phyloP scores from a whole-genome alignment of 2,113 vertebrate genomes.

The Thomomys bottae region DNA sequence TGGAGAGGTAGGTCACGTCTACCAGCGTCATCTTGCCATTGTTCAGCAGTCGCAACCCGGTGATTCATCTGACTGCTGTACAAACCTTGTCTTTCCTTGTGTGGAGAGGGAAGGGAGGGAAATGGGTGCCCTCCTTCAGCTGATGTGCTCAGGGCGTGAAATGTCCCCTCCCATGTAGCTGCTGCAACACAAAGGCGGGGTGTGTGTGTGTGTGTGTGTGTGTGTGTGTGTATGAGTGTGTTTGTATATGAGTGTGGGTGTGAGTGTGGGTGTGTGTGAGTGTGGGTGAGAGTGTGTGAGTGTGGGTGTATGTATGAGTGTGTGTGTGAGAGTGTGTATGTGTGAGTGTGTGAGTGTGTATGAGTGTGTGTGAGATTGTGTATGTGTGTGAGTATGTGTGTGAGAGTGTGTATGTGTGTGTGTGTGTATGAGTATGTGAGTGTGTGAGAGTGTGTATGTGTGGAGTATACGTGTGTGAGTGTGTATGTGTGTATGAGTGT shows the following conservation, averaged over 20 bases:
- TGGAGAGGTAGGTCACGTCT: not conserved
- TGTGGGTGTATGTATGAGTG: rapidly evolving
- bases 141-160: not conserved
- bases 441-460: rapidly evolving
- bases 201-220: rapidly evolving
- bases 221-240: rapidly evolving
- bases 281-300: rapidly evolving
- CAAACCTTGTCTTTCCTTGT: not conserved
- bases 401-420: rapidly evolving
- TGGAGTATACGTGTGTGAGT: rapidly evolving
- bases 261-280: rapidly evolving
- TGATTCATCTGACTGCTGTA: not conserved
- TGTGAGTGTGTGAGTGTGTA: rapidly evolving
- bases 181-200: not conserved
- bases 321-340: rapidly evolving
- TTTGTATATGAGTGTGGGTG: rapidly evolving
- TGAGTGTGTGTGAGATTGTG: rapidly evolving
- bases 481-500: rapidly evolving
- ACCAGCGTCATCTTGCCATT: not conserved
- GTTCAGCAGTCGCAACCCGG: constrained; percentile 26
- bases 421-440: rapidly evolving
- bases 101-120: not conserved
- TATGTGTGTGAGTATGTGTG: rapidly evolving
- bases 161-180: not conserved
- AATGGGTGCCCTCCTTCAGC: not conserved